Evolutionary conservation across 2,888 invertebrate genomes (phyloP).

Genomic region (Hesperia comma): DNA sequence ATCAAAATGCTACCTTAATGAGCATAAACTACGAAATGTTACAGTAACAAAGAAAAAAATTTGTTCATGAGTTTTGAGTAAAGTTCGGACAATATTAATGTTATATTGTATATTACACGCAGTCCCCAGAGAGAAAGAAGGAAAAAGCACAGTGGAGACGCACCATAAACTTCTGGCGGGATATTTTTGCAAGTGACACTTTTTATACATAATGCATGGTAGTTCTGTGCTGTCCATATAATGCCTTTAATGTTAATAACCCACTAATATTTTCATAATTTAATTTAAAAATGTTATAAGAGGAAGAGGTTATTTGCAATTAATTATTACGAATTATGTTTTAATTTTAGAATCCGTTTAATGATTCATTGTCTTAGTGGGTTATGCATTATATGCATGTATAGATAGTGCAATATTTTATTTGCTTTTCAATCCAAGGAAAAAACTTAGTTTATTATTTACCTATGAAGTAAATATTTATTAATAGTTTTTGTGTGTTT

Average conservation of each 20-base stretch:
- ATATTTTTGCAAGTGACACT: conserved; percentile 82
- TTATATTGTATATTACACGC: conserved; percentile 54
- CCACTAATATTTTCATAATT: too few relatives aligned
- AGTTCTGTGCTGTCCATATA: not conserved
- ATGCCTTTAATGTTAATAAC: too few relatives aligned
- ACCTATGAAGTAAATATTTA: not conserved
- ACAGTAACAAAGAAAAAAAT: conserved; percentile 69
- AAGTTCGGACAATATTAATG: conserved; percentile 22
- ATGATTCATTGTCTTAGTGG: not conserved
- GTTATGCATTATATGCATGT: conserved; percentile 37
- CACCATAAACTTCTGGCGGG: conserved; percentile 83
- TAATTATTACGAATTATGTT: too few relatives aligned
- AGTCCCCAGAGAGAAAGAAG: conserved; percentile 80
- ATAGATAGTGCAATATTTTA: conserved; percentile 35
- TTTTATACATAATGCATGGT: conserved; percentile 43
- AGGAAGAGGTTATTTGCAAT: too few relatives aligned
- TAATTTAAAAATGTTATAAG: too few relatives aligned
- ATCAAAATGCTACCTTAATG: not conserved
- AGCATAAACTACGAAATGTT: conserved; percentile 25
- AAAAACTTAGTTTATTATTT: conserved; percentile 54
- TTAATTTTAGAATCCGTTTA: too few relatives aligned
- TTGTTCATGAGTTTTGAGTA: conserved; percentile 39
- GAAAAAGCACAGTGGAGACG: conserved; percentile 82
- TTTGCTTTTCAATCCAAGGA: conserved; percentile 56
- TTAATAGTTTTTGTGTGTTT: not conserved